Conservation (phyloP, 2,113 vertebrate genomes). For the Corynorhinus townsendii region DNA sequence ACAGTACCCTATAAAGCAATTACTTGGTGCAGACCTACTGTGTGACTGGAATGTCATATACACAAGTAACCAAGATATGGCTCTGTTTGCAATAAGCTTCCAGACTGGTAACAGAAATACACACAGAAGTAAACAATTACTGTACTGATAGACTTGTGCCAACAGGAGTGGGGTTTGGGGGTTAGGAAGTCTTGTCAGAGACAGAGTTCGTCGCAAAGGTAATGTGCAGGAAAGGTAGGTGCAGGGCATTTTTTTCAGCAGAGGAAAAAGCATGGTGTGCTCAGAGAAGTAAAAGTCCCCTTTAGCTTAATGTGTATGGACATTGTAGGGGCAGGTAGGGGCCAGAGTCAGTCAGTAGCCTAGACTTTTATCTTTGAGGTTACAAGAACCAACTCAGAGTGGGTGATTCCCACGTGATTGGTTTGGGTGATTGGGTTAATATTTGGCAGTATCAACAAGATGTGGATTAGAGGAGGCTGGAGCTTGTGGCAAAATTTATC, state of each 20-base stretch:
- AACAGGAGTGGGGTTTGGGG: too few species aligned
- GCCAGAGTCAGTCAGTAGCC: not conserved
- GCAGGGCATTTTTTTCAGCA: not conserved
- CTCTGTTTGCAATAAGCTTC: not conserved
- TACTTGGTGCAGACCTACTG: not conserved
- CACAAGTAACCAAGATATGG: not conserved
- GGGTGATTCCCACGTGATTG: not conserved
- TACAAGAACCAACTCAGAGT: not conserved
- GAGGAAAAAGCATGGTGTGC: not conserved
- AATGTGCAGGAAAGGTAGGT: not conserved
- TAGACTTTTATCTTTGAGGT: not conserved
- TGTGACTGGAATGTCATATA: not conserved
- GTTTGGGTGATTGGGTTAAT: not conserved
- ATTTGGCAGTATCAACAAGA: not conserved
- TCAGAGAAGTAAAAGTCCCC: not conserved
- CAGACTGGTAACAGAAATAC: not conserved
- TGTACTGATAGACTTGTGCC: not conserved
- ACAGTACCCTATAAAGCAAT: not conserved
- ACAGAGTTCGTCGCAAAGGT: not conserved
- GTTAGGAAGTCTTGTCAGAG: not conserved
- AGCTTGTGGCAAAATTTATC: not conserved
- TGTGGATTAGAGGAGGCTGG: not conserved
- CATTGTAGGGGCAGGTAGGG: not conserved
- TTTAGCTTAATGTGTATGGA: not conserved
- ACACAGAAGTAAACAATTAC: accelerated